phyloP scores from a whole-genome alignment of 1,140 invertebrate genomes.

The Drosophila arawakana region DNA sequence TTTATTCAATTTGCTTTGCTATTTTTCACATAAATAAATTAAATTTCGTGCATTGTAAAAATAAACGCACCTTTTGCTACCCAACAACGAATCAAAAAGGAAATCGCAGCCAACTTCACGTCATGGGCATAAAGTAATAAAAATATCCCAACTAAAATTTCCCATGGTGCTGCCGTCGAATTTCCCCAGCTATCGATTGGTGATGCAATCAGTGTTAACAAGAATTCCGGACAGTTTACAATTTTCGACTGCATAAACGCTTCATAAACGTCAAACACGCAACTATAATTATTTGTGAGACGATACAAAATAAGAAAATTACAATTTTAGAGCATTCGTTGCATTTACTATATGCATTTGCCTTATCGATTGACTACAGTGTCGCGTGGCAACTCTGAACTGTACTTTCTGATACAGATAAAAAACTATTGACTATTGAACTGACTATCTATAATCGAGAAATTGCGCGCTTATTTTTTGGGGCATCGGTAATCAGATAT shows the following conservation, averaged over 20 bases:
- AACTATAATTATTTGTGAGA: conserved; percentile 10
- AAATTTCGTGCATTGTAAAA: conserved; percentile 44
- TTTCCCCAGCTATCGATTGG: conserved; percentile 81
- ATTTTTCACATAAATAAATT: conserved; percentile 32
- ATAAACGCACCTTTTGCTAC: conserved; percentile 79
- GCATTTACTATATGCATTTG: conserved; percentile 53
- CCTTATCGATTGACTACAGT: conserved; percentile 73
- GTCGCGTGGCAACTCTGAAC: conserved; percentile 77
- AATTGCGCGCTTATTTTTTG: conserved; percentile 76
- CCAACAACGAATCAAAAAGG: conserved; percentile 84
- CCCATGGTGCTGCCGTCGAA: conserved; percentile 45
- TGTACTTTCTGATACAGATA: conserved; percentile 80
- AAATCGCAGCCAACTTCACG: conserved; percentile 82
- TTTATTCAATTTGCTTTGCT: conserved; percentile 9
- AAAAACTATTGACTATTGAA: conserved; percentile 81
- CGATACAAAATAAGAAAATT: conserved; percentile 30
- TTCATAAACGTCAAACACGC: conserved; percentile 14
- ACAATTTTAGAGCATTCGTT: conserved; percentile 26
- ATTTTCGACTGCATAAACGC: conserved; percentile 20
- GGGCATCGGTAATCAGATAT: conserved; percentile 59
- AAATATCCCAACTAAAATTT: conserved; percentile 62
- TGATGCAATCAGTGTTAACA: conserved; percentile 79
- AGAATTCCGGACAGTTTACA: conserved; percentile 43
- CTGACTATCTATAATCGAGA: conserved; percentile 81
- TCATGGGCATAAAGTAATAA: conserved; percentile 32